phyloP scores from a whole-genome alignment of 2,888 invertebrate species.

The Steinernema hermaphroditum region DNA sequence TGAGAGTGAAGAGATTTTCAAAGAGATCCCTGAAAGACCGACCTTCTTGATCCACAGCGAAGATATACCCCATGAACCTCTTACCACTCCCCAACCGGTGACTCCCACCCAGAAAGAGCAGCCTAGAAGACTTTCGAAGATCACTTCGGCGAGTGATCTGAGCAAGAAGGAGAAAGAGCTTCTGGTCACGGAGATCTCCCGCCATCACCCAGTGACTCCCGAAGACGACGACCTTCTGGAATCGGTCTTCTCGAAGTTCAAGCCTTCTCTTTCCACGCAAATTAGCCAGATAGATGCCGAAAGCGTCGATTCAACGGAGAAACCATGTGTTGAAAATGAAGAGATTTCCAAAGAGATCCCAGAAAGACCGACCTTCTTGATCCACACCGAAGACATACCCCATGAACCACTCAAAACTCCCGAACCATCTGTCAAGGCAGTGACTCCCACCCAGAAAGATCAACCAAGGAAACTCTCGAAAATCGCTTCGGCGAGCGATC shows the following conservation, averaged over 20 bases:
- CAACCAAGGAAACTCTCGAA: neutral
- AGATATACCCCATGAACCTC: too few relatives aligned
- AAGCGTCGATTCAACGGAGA: neutral
- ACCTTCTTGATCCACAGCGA: too few relatives aligned
- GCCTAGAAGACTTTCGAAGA: neutral
- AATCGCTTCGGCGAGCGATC: slow-evolving; percentile 2
- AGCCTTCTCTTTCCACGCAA: neutral
- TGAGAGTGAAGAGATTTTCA: neutral
- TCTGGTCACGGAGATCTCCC: neutral
- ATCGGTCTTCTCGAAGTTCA: slow-evolving; percentile 26
- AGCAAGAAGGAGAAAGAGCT: slow-evolving; percentile 13
- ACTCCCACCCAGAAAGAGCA: neutral
- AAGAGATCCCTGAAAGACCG: neutral
- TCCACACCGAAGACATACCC: too few relatives aligned
- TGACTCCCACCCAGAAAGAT: neutral
- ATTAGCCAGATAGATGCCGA: neutral
- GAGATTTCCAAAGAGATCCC: neutral
- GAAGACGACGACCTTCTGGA: neutral
- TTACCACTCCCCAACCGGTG: too few relatives aligned
- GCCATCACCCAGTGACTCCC: neutral
- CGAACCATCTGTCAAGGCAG: too few relatives aligned
- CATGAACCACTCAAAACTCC: too few relatives aligned
- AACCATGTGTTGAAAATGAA: neutral
- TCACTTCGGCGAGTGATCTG: neutral
- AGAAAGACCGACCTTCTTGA: neutral